Percentiles rank a stretch among this genome's conserved stretches.
Evolutionary conservation across 2,888 invertebrate species (phyloP).

Genomic region (Leptopilina drosophilae): DNA sequence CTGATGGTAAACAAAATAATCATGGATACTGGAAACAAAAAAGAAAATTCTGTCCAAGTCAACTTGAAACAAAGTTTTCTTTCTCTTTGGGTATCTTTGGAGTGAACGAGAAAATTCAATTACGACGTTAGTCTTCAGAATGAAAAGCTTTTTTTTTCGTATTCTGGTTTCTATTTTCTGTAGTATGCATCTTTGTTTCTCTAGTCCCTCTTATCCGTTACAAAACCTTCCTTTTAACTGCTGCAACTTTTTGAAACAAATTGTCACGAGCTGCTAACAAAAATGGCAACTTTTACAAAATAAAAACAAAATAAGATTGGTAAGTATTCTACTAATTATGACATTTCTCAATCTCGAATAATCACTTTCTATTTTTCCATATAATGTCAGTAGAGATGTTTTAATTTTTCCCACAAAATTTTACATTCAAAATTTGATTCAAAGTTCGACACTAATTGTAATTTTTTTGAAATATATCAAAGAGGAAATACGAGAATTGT

Average conservation of each 20-base stretch:
- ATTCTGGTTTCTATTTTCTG: conserved; percentile 35
- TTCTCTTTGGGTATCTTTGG: conserved; percentile 26
- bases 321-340: too few relatives aligned
- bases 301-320: too few relatives aligned
- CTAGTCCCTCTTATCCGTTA: neutral
- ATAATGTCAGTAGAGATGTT: too few relatives aligned
- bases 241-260: neutral
- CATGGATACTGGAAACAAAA: conserved; percentile 12
- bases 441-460: too few relatives aligned
- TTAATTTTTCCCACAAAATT: too few relatives aligned
- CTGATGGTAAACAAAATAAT: conserved; percentile 26
- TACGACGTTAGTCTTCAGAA: conserved; percentile 34
- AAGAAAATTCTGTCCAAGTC: conserved; percentile 23
- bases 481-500: too few relatives aligned
- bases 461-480: too few relatives aligned
- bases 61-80: conserved; percentile 29
- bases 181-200: neutral
- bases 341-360: too few relatives aligned
- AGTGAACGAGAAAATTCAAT: conserved; percentile 37
- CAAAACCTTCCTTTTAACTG: neutral
- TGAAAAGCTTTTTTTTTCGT: too few relatives aligned
- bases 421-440: too few relatives aligned
- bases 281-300: neutral
- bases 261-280: neutral
- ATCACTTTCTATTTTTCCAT: too few relatives aligned